These are phyloP conservation scores for Varanus komodoensis DNA, from an alignment of 2,113 vertebrate species.

Conservation along the genomic window DNA sequence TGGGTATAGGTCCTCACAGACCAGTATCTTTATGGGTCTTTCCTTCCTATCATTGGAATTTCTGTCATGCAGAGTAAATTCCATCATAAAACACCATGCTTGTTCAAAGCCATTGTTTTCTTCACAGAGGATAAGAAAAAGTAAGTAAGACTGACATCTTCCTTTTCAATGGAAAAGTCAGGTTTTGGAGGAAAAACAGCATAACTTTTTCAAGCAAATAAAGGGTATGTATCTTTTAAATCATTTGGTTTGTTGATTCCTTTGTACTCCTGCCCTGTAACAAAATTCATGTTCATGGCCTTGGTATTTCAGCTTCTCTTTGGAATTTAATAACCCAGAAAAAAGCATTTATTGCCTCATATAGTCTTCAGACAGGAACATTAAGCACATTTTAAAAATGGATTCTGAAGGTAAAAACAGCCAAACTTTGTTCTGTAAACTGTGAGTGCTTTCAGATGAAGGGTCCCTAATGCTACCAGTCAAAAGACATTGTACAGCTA, in stretches of 20 bases:
- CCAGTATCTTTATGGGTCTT: neutral
- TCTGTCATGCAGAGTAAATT: neutral
- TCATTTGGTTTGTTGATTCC: conserved; percentile 25
- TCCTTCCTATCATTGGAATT: neutral
- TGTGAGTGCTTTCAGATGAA: neutral
- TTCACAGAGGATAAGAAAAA: neutral
- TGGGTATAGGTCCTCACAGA: neutral
- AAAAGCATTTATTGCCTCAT: conserved; percentile 17
- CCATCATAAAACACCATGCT: neutral
- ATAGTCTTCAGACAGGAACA: conserved; percentile 4
- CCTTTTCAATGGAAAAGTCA: neutral
- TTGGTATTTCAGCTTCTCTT: conserved; percentile 34
- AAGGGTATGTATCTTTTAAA: neutral
- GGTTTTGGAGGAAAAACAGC: too few relatives aligned
- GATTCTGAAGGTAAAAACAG: neutral
- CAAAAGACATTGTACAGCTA: neutral
- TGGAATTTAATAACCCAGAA: conserved; percentile 38
- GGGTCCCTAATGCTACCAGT: neutral
- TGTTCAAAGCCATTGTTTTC: neutral
- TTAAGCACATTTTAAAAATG: neutral
- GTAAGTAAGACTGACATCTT: neutral
- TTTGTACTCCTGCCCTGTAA: conserved; percentile 23
- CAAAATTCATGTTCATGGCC: neutral
- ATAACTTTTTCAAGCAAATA: fast-evolving
- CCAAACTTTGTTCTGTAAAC: neutral